Evolutionary conservation across 92 coral and sea anemone genomes (phyloP), one percentile per base, ranked within the genome.

Genomic region (Epizoanthus rinbou): DNA sequence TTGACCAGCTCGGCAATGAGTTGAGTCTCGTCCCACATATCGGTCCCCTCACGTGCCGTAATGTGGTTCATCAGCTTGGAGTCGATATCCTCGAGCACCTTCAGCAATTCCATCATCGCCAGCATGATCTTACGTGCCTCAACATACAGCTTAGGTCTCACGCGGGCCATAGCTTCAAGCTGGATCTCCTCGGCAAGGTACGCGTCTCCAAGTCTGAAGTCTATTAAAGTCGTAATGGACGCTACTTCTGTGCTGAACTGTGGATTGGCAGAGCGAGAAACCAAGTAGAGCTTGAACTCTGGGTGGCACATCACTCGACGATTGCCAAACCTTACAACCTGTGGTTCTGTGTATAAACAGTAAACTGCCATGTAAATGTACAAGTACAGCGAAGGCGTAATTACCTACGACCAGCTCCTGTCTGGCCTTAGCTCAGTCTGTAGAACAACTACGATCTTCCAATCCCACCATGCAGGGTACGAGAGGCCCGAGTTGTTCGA

Each of bases 11-110:
- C 93, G 18, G 98, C 98, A 58, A 95, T 95, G 23, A 93, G 90
- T 69, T 94, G 96, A 50, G 98, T 93, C 87, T 95, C 98, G 28
- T 95, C 94, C 98, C 98, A 95, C 75, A 95, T 92, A 73, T 94
- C 92, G 3, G 96, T 95, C 9, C 98, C 98, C 67, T 91, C 94
- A 16, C 93, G 87, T 19, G 91, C 84, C 70, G 91, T 89, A 58
- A 95, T 89, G 53, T 91, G 84, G 10, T 84, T 87, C 88, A 95
- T 90, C 84, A 95, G 86, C 87, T 93, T 95, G 35, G 86, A 64
- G 69, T 95, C 98, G 50, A 93, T 85, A 75, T 91, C 95, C 82
- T 91, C 98, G 75, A 95, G 83, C 35, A 94, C 86, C 80, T 89
- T 90, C 79, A 95, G 86, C 57, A 85, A 83, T 66, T 95, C 94